Evolutionary conservation across 2,888 invertebrate species (phyloP).

Genomic region (Scaeva pyrastri): DNA sequence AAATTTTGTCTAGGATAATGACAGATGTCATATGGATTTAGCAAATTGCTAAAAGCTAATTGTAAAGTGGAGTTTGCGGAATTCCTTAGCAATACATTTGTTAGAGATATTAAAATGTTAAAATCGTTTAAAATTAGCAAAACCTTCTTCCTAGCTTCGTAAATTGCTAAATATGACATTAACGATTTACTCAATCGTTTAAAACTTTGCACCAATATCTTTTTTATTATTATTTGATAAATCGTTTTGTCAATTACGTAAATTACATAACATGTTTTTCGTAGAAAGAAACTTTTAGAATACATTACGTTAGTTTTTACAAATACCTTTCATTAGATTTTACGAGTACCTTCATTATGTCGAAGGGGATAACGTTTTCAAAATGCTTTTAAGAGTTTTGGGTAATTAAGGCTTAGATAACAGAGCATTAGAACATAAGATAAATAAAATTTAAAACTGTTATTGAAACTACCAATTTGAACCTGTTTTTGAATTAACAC

Average conservation of each 20-base stretch:
- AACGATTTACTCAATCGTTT: too few species aligned
- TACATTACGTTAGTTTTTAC: slow-evolving; percentile 15
- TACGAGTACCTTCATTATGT: not conserved
- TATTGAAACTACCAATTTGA: not conserved
- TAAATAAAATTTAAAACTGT: not conserved
- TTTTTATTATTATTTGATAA: not conserved
- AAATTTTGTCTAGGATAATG: too few species aligned
- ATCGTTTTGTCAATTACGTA: slow-evolving; percentile 8
- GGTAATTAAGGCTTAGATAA: not conserved
- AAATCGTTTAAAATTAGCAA: too few species aligned
- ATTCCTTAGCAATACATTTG: too few species aligned
- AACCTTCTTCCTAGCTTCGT: too few species aligned
- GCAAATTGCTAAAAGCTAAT: too few species aligned
- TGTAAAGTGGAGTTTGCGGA: too few species aligned
- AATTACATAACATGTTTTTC: slow-evolving; percentile 8
- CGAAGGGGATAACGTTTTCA: not conserved
- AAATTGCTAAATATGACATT: too few species aligned
- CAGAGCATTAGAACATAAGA: not conserved
- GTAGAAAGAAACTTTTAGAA: not conserved
- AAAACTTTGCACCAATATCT: too few species aligned
- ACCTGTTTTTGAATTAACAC: too few species aligned
- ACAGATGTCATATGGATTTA: too few species aligned
- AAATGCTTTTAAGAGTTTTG: not conserved
- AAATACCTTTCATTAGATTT: slow-evolving; percentile 9
- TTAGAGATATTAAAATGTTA: too few species aligned